Base-by-base conservation (phyloP, 2,113 vertebrate genomes). In the Caranx ignobilis region DNA sequence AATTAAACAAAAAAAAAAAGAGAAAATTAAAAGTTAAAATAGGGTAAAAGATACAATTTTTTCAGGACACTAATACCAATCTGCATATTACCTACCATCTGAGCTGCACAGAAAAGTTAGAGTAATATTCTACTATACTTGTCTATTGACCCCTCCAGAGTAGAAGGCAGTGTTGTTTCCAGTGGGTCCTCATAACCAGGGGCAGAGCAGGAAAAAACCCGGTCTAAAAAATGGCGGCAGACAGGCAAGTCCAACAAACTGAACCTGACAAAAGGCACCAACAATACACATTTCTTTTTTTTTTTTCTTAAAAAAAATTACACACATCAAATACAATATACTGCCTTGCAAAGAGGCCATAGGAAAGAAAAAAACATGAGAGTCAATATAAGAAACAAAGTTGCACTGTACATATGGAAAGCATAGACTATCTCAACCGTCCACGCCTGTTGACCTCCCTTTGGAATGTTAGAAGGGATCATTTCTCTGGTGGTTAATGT, bases 251-350 rank as follows among this genome's bases (percentile, higher is more conserved):
- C 82, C 84, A 88, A 85, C 73, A 70, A 90, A 93, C 69, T 88
- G 78, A 92, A 91, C 87, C 88, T 87, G 92, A 91, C 89, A 75
- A 92, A 92, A 93, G 90, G 91, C 89, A 92, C 89, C 81, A 45
- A 93, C 92, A 91, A 90, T 79, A 92, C 91, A 92, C 85, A 85
- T 64, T 89, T 86, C 78, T 79, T 67, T 48, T 56, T 39, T 3
- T 47, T 81, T 79, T 67, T 48, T 56, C 34, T 3, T 69, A 35
- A 35, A 11, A 71, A 76, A 68, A 89, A 88, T 80, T 63, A 88
- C 78, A 88, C 86, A 93, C 90, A 83, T 85, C 79, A 82, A 88
- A 81, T 89, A 87, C 83, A 77, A 89, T 79, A 91, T 75, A 77
- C 60, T 52, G 85, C 80, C 83, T 83, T 67, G 70, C 81, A 81